Conservation (phyloP, 2,888 invertebrate genomes). For the Athalia cordata region DNA sequence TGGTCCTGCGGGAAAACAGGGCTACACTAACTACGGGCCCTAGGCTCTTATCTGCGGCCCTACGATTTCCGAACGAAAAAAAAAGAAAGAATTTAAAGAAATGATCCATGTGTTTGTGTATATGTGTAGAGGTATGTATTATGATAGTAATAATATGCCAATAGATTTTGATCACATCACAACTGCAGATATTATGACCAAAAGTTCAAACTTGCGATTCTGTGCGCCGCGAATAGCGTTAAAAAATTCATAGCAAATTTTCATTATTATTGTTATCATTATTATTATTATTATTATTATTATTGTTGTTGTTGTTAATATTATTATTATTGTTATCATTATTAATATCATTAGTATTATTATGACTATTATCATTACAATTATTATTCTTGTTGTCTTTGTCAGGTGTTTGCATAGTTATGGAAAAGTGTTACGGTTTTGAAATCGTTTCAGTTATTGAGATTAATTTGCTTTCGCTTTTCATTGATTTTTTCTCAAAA, state of each 20-base stretch:
- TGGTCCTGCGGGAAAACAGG: conserved; percentile 44
- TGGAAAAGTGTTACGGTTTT: neutral
- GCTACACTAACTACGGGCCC: conserved; percentile 43
- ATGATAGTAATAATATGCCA: neutral
- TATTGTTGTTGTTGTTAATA: too few species aligned
- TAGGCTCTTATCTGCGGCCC: conserved; percentile 33
- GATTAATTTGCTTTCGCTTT: neutral
- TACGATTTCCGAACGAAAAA: neutral
- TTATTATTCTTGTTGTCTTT: neutral
- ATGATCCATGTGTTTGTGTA: conserved; percentile 13
- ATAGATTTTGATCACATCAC: conserved; percentile 8
- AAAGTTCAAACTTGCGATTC: neutral
- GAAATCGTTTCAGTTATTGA: neutral
- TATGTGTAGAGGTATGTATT: neutral
- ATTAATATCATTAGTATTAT: too few species aligned
- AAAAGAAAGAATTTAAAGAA: neutral
- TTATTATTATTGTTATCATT: too few species aligned
- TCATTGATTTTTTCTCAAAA: neutral
- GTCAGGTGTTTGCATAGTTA: neutral
- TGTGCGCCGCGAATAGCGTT: conserved; percentile 16
- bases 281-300: too few species aligned
- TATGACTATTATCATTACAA: too few species aligned
- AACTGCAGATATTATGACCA: neutral
- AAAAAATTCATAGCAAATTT: conserved; percentile 18
- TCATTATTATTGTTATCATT: neutral